These are phyloP conservation scores for Microtus pennsylvanicus DNA, from an alignment of 2,113 vertebrate species.

Conservation along the genomic window DNA sequence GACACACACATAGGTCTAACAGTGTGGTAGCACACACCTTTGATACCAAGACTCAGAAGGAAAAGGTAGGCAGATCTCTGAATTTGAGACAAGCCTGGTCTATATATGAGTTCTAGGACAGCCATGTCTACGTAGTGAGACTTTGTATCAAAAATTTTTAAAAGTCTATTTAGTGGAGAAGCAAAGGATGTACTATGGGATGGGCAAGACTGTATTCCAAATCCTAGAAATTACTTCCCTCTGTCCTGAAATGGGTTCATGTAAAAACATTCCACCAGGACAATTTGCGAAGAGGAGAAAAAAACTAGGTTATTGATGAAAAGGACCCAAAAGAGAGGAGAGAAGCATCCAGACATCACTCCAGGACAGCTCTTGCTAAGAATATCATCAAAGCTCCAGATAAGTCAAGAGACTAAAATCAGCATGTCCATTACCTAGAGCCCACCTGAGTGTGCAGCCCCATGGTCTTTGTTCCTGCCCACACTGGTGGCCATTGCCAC, in stretches of 20 bases:
- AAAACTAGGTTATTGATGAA: slow-evolving; percentile 41
- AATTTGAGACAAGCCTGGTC: too few relatives aligned
- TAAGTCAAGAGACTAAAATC: background rate
- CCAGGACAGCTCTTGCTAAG: background rate
- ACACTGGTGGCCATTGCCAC: background rate
- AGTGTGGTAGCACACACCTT: too few relatives aligned
- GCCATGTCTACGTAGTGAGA: too few relatives aligned
- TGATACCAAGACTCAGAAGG: too few relatives aligned
- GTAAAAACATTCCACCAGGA: background rate
- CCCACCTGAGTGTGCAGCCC: background rate
- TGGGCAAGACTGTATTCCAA: background rate
- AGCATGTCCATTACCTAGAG: background rate
- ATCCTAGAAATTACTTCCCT: background rate
- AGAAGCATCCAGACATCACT: background rate
- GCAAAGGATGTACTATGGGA: background rate
- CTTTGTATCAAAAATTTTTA: background rate
- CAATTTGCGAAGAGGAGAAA: background rate
- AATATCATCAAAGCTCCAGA: slow-evolving; percentile 19
- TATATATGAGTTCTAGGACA: too few relatives aligned
- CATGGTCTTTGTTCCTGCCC: background rate
- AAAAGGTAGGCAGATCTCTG: too few relatives aligned
- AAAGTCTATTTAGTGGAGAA: background rate
- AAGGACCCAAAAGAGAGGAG: background rate
- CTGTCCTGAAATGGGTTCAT: background rate
- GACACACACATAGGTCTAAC: too few relatives aligned